Evolutionary conservation across 2,113 vertebrate species (phyloP).

Genomic region (Saimiri boliviensis): DNA sequence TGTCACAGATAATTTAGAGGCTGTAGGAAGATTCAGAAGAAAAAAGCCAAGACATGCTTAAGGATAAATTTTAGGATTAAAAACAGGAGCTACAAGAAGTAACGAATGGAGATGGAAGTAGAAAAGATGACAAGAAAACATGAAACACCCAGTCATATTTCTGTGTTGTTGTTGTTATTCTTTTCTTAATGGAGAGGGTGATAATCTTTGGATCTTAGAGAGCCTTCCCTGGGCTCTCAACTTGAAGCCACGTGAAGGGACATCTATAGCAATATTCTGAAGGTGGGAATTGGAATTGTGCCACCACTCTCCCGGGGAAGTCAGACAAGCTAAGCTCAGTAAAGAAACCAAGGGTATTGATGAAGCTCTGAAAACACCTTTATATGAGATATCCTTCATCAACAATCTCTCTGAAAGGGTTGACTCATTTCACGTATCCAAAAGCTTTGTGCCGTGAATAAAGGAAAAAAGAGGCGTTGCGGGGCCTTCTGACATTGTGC

Average conservation of each 20-base stretch:
- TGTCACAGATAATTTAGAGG: not conserved
- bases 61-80: not conserved
- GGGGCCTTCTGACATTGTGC: not conserved
- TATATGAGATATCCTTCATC: not conserved
- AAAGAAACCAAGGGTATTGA: not conserved
- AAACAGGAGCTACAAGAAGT: not conserved
- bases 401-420: not conserved
- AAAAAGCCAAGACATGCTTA: not conserved
- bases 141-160: not conserved
- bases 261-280: not conserved
- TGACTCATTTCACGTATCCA: not conserved
- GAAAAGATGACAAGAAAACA: not conserved
- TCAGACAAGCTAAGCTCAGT: not conserved
- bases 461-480: not conserved
- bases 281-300: not conserved
- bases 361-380: not conserved
- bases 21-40: not conserved
- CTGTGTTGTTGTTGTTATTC: not conserved
- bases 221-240: not conserved
- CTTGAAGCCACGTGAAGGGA: not conserved
- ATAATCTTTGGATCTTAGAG: not conserved
- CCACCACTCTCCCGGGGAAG: not conserved
- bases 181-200: not conserved
- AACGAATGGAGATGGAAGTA: not conserved
- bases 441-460: not conserved